Evolutionary conservation across 2,113 vertebrate genomes (phyloP), one percentile per base, ranked within the genome.

Genomic region (Notarius quadriscutis): DNA sequence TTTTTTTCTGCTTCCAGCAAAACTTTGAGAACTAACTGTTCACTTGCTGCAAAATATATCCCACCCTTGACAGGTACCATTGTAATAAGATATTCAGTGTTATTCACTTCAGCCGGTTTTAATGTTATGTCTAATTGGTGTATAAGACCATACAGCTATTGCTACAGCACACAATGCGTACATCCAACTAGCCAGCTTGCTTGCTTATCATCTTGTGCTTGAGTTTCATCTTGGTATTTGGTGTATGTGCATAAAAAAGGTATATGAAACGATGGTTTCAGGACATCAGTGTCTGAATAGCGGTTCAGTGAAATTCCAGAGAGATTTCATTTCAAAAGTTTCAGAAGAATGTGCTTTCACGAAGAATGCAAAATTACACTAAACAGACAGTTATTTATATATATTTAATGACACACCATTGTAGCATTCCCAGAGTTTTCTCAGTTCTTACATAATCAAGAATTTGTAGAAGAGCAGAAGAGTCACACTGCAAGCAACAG

Each of bases 171-270:
- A 67, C 27, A 27, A 55, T 81, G 30, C 7, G 58, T 34, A 57
- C 51, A 67, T 55, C n/a, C 65, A 67, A 9, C 18, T 51, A 83
- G 22, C 25, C 50, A 71, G n/a, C 25, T 72, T 71, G 48, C 83
- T 67, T 63, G 22, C 50, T 81, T 62, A 20, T 81, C 79, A 81
- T 60, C 55, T 72, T 84, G n/a, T 71, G 25, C 65, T 84, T 84
- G 51, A 84, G 41, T n/a, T 83, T 83, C 14, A 74, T 57, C 55
- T 48, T 15, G 3, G 17, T 62, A 34, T 85, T 62, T 62, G 12
- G 27, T 60, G 34, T 34, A 63, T 77, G 55, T 71, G 48, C 8
- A 74, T 58, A 41, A 72, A 57, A 58, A 50, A 58, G 5, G 3
- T 74, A 25, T 51, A 62, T 63, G 2, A 27, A 84, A 80, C 2